These are phyloP conservation scores for Trimorus sp. DNA, from an alignment of 2,888 invertebrate genomes.

Conservation along the genomic window DNA sequence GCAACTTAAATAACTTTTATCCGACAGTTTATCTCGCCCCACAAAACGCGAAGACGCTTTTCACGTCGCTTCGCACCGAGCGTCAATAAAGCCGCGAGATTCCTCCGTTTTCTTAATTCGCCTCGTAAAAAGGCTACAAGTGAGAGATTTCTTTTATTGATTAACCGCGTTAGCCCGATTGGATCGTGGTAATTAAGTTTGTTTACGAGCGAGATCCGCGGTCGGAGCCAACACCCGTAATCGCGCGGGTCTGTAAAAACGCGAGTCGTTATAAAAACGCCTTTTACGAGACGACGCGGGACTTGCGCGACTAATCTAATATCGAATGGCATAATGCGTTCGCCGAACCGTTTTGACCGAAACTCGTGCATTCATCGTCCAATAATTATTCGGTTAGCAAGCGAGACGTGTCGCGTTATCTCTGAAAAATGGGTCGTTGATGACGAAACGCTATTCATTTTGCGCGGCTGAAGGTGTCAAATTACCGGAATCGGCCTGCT, in stretches of 20 bases:
- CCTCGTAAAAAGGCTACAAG: constrained; percentile 28
- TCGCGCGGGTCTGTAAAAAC: constrained; percentile 12
- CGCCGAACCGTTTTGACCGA: not conserved
- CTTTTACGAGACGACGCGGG: constrained; percentile 14
- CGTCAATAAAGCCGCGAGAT: constrained; percentile 18
- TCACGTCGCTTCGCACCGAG: no score
- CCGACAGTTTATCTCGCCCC: no score
- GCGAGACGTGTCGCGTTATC: constrained; percentile 25
- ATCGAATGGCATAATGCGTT: constrained; percentile 5
- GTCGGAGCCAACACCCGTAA: constrained; percentile 26
- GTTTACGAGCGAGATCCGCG: constrained; percentile 23
- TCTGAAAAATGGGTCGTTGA: constrained; percentile 15
- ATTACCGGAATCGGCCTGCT: constrained; percentile 4
- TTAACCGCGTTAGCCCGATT: constrained; percentile 33
- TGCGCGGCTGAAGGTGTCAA: constrained; percentile 5
- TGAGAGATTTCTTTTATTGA: constrained; percentile 37
- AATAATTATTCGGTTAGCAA: constrained; percentile 20
- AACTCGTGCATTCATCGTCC: constrained; percentile 5
- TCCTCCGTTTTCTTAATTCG: constrained; percentile 28
- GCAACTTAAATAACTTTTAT: no score
- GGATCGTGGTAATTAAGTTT: constrained; percentile 31
- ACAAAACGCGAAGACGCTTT: no score
- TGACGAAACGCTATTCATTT: constrained; percentile 23
- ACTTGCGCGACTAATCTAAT: constrained; percentile 13
- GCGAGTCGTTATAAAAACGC: constrained; percentile 13